A percentile compares a stretch with the other conserved stretches of the same genome.
Evolutionary conservation across 53 echinoderm and acorn worm genomes (phyloP).

Genomic region (Luidia sarsii): DNA sequence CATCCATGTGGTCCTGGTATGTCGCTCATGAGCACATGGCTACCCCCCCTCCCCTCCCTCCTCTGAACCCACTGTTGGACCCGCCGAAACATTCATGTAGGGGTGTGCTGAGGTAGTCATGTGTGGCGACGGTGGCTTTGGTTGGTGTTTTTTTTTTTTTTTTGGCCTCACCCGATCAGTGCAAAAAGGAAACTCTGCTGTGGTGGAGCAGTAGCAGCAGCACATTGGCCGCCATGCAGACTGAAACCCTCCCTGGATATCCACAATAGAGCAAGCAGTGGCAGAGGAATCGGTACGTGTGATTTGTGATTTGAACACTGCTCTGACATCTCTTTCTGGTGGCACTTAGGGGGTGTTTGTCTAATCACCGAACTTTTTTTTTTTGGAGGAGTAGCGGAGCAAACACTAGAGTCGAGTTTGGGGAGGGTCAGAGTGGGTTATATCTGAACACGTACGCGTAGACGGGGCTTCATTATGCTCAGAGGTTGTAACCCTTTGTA

Average conservation of each 20-base stretch:
- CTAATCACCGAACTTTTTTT: constrained; percentile 25
- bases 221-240: not conserved
- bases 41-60: no score
- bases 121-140: constrained; percentile 11
- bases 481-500: constrained; percentile 39
- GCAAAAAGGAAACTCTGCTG: no score
- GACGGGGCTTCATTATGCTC: not conserved
- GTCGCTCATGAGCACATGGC: constrained; percentile 30
- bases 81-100: constrained; percentile 26
- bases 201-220: no score
- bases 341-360: no score
- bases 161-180: not conserved
- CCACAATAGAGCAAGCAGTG: constrained; percentile 23
- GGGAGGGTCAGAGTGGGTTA: not conserved
- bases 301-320: no score
- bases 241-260: not conserved
- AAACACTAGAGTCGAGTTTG: not conserved
- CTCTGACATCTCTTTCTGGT: no score
- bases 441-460: not conserved
- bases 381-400: not conserved
- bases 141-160: no score
- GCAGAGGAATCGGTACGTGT: no score
- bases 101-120: constrained; percentile 33
- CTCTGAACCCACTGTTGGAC: constrained; percentile 17
- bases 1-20: not conserved